Conservation (phyloP, 2,797 vertebrate species). For the Yasuhikotakia modesta region DNA sequence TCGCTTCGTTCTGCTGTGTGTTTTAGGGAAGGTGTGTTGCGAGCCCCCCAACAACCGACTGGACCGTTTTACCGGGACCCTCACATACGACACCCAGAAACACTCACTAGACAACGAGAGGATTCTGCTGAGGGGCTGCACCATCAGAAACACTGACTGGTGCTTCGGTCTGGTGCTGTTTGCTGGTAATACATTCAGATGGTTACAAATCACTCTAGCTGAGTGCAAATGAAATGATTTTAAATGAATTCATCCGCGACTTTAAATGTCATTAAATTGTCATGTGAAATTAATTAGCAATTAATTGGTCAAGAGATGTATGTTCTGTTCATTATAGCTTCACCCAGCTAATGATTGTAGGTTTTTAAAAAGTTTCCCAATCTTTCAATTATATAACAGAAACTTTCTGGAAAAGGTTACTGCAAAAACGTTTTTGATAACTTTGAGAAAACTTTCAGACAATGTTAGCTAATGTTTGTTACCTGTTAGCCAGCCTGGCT, state of each 20-base stretch:
- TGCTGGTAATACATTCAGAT: constrained; percentile 75
- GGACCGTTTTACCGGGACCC: constrained; percentile 86
- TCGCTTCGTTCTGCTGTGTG: constrained; percentile 11
- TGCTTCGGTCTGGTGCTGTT: constrained; percentile 94
- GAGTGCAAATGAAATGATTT: too few species aligned
- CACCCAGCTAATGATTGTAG: too few species aligned
- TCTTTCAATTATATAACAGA: too few species aligned
- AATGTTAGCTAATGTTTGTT: neutral
- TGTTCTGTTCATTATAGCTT: neutral
- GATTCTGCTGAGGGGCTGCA: constrained; percentile 90
- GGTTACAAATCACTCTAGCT: too few species aligned
- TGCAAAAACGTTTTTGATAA: too few species aligned
- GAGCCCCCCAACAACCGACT: constrained; percentile 94
- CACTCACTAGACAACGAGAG: constrained; percentile 88
- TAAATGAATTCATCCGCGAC: neutral
- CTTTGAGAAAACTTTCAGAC: neutral
- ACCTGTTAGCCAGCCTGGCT: too few species aligned
- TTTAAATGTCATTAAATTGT: neutral
- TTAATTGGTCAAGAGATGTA: too few species aligned
- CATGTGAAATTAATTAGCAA: neutral
- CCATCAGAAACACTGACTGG: constrained; percentile 93
- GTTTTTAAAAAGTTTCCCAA: too few species aligned
- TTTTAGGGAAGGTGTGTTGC: constrained; percentile 84
- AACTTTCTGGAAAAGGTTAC: too few species aligned
- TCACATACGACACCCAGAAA: constrained; percentile 77